Conservation (phyloP, 2,888 invertebrate genomes). For the Sesia bembeciformis region DNA sequence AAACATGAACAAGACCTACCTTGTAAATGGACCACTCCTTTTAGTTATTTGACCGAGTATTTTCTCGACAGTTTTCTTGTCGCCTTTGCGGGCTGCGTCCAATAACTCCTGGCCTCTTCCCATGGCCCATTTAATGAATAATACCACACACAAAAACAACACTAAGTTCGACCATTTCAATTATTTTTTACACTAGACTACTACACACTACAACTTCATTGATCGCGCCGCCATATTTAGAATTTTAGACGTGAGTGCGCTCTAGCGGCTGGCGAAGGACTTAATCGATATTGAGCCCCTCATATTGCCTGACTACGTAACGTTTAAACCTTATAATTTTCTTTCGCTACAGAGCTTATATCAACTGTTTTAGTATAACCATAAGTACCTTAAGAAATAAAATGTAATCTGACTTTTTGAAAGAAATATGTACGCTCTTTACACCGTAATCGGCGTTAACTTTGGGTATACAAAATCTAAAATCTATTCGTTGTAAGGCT, state of each 20-base stretch:
- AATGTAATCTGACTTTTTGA: no score
- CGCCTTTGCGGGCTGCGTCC: slow-evolving; percentile 95
- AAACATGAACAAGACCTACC: slow-evolving; percentile 77
- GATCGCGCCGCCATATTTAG: slow-evolving; percentile 84
- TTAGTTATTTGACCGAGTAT: slow-evolving; percentile 90
- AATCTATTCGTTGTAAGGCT: no score
- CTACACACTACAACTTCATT: slow-evolving; percentile 79
- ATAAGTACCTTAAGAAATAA: no score
- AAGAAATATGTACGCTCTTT: no score
- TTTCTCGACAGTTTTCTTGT: slow-evolving; percentile 91
- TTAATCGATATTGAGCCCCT: slow-evolving; percentile 41
- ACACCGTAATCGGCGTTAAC: no score
- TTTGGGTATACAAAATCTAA: no score
- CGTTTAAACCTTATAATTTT: no score
- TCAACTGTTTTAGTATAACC: no score
- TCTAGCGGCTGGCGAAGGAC: slow-evolving; percentile 53
- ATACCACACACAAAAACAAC: slow-evolving; percentile 66
- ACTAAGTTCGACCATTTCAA: slow-evolving; percentile 56
- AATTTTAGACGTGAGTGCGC: slow-evolving; percentile 58
- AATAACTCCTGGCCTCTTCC: slow-evolving; percentile 97
- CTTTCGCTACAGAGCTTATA: no score
- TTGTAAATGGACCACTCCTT: slow-evolving; percentile 94
- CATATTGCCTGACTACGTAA: neutral
- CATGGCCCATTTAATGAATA: slow-evolving; percentile 77
- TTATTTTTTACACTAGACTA: slow-evolving; percentile 66